Percentiles rank a stretch among this genome's conserved stretches.
Evolutionary conservation across 2,113 vertebrate species (phyloP).

Genomic region (Oryzias woworae): DNA sequence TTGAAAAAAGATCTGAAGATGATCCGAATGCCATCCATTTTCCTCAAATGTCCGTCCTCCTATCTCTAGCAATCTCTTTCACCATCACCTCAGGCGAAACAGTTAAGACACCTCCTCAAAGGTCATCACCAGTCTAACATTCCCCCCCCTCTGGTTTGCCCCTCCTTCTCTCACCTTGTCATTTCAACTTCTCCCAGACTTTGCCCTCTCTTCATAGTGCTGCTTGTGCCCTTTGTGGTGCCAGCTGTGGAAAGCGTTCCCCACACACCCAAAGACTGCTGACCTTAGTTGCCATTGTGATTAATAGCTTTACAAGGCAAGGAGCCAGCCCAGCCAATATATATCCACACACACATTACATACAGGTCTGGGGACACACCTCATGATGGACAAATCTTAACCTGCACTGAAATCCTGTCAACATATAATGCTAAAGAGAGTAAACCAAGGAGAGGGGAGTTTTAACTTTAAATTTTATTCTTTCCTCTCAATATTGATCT

Average conservation of each 20-base stretch:
- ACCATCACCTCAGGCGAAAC: slow-evolving; percentile 44
- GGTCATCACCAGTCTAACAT: slow-evolving; percentile 45
- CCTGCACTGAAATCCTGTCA: slow-evolving; percentile 20
- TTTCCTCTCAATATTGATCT: slow-evolving; percentile 40
- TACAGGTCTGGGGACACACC: slow-evolving; percentile 51
- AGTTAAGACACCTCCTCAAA: slow-evolving; percentile 42
- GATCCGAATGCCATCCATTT: slow-evolving; percentile 40
- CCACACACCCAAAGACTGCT: slow-evolving; percentile 63
- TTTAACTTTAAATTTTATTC: slow-evolving; percentile 29
- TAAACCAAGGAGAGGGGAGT: slow-evolving; percentile 12
- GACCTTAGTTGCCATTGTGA: slow-evolving; percentile 75
- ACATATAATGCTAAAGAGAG: slow-evolving; percentile 25
- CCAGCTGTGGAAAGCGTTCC: slow-evolving; percentile 58
- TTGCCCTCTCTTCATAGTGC: slow-evolving; percentile 31
- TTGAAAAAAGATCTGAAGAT: no score
- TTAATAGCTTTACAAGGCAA: slow-evolving; percentile 78
- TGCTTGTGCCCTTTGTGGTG: slow-evolving; percentile 45
- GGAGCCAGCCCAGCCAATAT: slow-evolving; percentile 63
- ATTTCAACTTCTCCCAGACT: slow-evolving; percentile 44
- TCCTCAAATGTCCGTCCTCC: slow-evolving; percentile 66
- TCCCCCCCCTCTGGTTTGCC: slow-evolving; percentile 30
- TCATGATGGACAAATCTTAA: slow-evolving; percentile 11
- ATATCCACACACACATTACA: slow-evolving; percentile 64
- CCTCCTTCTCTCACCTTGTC: slow-evolving; percentile 57
- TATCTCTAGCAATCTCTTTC: slow-evolving; percentile 56